Evolutionary conservation across 2,888 invertebrate species (phyloP), one percentile per base, ranked within the genome.

Genomic region (Andrena hattorfiana): DNA sequence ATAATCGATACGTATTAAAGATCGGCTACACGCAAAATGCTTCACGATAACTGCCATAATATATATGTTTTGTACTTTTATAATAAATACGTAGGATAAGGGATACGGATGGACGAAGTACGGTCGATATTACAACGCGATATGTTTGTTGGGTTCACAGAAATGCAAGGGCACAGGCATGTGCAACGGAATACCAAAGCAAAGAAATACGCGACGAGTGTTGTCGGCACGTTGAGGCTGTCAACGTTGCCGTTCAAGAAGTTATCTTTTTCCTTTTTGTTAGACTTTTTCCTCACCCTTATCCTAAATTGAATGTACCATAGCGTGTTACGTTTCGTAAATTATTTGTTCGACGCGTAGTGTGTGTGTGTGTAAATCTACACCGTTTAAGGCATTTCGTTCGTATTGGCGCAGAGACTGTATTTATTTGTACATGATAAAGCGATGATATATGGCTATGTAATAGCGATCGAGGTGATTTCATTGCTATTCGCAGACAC

Each of bases 171-270:
- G 90, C 90, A 92, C 91, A 89, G 88, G 70, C 59, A 70, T 90
- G 90, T 93, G 92, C 92, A 94, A 93, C 89, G 93, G 93, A 85
- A 93, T 93, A 93, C 92, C 93, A 93, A 94, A 94, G 93, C 93
- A 92, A 92, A 93, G 93, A 93, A 93, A 90, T 86, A 86, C 90
- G 81, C 91, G 93, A 91, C 92, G 92, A 89, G 89, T 92, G 81
- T 87, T 93, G 90, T 94, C 94, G 85, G 93, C 93, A 84, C 94
- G 93, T 93, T 94, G 92, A 94, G 78, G 82, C 79, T 77, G 81
- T 82, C 84, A 71, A 81, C 59, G 62, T 81, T 80, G 76, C 71
- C 85, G 77, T 74, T 73, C 75, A 66, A 62, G 75, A 70, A 73
- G 42, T 42, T 13, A 1, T 8, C 64, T 35, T 49, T 23, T 69